A percentile compares a stretch with the other conserved stretches of the same genome.
These are phyloP conservation scores for Enteromius radiatus DNA, from an alignment of 2,797 vertebrate species.

Conservation along the genomic window DNA sequence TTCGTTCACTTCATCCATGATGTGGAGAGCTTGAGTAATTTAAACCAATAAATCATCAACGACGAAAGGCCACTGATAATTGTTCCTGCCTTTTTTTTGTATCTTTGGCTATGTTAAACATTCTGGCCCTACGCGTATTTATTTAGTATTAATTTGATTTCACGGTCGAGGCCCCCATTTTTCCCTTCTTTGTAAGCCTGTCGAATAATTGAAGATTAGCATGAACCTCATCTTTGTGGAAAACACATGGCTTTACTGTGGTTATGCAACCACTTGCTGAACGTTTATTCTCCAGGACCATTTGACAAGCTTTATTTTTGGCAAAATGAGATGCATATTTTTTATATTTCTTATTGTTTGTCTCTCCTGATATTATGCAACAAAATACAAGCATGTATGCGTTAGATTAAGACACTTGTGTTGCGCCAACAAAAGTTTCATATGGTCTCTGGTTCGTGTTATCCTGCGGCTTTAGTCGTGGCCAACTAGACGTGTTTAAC, in stretches of 20 bases:
- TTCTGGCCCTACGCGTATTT: slow-evolving; percentile 30
- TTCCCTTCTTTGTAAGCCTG: not conserved
- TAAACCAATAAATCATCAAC: slow-evolving; percentile 18
- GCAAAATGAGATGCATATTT: slow-evolving; percentile 32
- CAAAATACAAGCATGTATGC: slow-evolving; percentile 27
- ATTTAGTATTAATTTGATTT: slow-evolving; percentile 38
- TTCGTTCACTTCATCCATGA: slow-evolving; percentile 1
- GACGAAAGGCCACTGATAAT: slow-evolving; percentile 30
- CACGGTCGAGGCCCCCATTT: not conserved
- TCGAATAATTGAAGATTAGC: slow-evolving; percentile 42
- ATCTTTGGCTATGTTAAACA: slow-evolving; percentile 5
- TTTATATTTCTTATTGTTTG: slow-evolving; percentile 42
- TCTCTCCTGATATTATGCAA: slow-evolving; percentile 38
- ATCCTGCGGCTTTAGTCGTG: not conserved
- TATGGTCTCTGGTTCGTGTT: slow-evolving; percentile 30
- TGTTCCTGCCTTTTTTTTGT: slow-evolving; percentile 12
- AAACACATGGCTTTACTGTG: slow-evolving; percentile 55
- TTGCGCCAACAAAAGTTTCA: slow-evolving; percentile 8
- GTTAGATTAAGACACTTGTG: not conserved
- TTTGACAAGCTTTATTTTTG: slow-evolving; percentile 50
- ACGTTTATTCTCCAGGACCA: slow-evolving; percentile 36
- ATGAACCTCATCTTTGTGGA: slow-evolving; percentile 51
- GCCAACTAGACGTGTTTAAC: slow-evolving; percentile 20
- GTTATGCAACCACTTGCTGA: slow-evolving; percentile 48
- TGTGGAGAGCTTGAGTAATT: not conserved